A percentile compares a stretch with the other conserved stretches of the same genome.
These are phyloP conservation scores for Flexamia atlantica DNA, from an alignment of 2,888 invertebrate genomes.

Conservation along the genomic window DNA sequence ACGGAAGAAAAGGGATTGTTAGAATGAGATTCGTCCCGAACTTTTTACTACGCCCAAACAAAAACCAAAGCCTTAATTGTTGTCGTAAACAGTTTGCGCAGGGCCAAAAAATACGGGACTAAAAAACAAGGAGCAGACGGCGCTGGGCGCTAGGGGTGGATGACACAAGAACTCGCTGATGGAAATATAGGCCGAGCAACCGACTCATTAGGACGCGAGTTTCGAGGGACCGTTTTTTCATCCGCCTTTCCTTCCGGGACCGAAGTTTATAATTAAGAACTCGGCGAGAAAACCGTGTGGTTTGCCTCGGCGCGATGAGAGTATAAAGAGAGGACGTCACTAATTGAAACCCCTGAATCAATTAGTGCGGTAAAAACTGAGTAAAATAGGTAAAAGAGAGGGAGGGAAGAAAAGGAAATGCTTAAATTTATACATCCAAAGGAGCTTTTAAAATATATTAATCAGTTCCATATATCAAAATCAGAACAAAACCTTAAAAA, in stretches of 20 bases:
- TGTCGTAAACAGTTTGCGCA: conserved; percentile 10
- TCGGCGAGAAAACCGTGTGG: conserved; percentile 1
- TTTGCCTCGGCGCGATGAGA: neutral
- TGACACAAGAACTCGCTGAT: conserved; percentile 9
- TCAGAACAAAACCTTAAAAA: too few relatives aligned
- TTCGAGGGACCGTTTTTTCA: conserved; percentile 13
- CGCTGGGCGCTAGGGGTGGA: neutral
- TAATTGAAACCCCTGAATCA: too few relatives aligned
- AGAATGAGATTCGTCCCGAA: conserved; percentile 24
- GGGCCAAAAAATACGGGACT: too few relatives aligned
- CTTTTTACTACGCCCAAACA: neutral
- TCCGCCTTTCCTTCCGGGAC: conserved; percentile 28
- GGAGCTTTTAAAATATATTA: too few relatives aligned
- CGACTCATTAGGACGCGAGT: neutral
- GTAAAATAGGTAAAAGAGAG: too few relatives aligned
- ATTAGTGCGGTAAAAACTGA: too few relatives aligned
- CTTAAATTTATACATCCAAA: too few relatives aligned
- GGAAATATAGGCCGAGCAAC: conserved; percentile 8
- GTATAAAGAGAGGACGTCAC: neutral
- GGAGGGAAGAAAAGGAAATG: too few relatives aligned
- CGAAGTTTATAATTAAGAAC: conserved; percentile 17
- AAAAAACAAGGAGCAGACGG: conserved; percentile 13
- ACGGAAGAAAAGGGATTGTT: neutral
- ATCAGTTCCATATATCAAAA: too few relatives aligned
- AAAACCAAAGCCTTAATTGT: conserved; percentile 37